These are phyloP conservation scores for Orthonevra nobilis DNA, from an alignment of 2,888 invertebrate genomes.

Conservation along the genomic window DNA sequence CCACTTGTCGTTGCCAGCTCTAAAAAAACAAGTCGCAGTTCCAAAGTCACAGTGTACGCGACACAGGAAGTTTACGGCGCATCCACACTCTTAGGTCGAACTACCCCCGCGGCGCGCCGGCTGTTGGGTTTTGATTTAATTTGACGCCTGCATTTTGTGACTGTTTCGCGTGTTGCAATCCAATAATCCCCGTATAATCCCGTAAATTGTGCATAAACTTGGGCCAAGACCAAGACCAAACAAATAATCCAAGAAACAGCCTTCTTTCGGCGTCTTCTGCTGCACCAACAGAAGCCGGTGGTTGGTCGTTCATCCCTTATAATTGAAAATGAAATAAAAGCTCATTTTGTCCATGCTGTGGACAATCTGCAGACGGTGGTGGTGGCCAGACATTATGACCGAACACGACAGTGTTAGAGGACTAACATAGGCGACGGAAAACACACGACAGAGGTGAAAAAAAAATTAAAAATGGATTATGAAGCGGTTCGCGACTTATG, in stretches of 20 bases:
- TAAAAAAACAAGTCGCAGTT: neutral
- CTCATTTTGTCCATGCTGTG: neutral
- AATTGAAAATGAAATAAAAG: conserved; percentile 4
- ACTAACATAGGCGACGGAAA: neutral
- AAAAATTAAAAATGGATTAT: conserved; percentile 61
- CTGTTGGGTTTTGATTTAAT: conserved; percentile 62
- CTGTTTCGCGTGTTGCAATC: conserved; percentile 58
- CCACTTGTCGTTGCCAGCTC: no score
- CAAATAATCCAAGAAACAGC: neutral
- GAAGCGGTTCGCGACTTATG: conserved; percentile 48
- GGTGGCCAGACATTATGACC: conserved; percentile 21
- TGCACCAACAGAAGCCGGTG: no score
- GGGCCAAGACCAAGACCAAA: neutral
- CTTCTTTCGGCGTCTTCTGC: conserved; percentile 1
- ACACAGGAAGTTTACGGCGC: conserved; percentile 36
- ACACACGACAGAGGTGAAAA: conserved; percentile 10
- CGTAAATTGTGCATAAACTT: conserved; percentile 28
- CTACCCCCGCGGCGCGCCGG: no score
- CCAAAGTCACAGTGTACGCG: neutral
- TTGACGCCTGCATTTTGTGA: conserved; percentile 56
- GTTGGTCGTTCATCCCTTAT: neutral
- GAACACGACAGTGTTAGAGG: conserved; percentile 1
- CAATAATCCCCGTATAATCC: conserved; percentile 59
- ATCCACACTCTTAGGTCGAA: conserved; percentile 17
- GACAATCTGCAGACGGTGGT: conserved; percentile 16